Base-by-base conservation (phyloP, 2,888 invertebrate species). In the Harpalus rubripes region DNA sequence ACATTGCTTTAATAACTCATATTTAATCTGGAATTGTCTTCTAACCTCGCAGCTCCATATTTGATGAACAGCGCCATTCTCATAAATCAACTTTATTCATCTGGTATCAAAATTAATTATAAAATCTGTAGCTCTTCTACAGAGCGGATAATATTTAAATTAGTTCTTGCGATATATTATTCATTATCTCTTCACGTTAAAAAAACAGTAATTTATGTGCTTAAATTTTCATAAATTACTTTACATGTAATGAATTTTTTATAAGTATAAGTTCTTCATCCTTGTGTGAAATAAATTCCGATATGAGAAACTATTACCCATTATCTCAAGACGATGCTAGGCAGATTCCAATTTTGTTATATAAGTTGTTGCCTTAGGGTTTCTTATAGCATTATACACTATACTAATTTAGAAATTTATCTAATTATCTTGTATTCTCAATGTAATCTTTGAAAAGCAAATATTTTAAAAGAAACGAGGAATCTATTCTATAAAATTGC, bases 211-310 rank as follows among this genome's bases (percentile, higher is more conserved):
- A 81, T 81, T 81, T 81, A 81, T 83, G 63, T 84, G 78, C 65
- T 65, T 78, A 84, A 65, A 84, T 84, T 84, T 76, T 52, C 84
- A 84, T 84, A 76, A 83, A 83, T 76, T 83, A 78, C 63, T 61
- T 63, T 56, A 65, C 26, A 52, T 26, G 78, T 83, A 78, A 84
- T 84, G 78, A 78, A 84, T 84, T 84, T 84, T 84, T 84, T 78
- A 78, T 65, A 78, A 78, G 65, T 78, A 78, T 65, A 78, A 78
- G 65, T 84, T 63, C 74, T 16, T 78, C 78, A 78, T 80, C 41
- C 16, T 39, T 74, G 41, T 74, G 72, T 74, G 72, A 74, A 74
- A 74, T 74, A 74, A 44, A 74, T 74, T 74, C 72, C 10, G 32
- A 7, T 39, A 41, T 68, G 41, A 15, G 72, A 22, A 74, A 74